Base-by-base conservation (phyloP, 2,113 vertebrate species). In the Boulengeromyrus knoepffleri region DNA sequence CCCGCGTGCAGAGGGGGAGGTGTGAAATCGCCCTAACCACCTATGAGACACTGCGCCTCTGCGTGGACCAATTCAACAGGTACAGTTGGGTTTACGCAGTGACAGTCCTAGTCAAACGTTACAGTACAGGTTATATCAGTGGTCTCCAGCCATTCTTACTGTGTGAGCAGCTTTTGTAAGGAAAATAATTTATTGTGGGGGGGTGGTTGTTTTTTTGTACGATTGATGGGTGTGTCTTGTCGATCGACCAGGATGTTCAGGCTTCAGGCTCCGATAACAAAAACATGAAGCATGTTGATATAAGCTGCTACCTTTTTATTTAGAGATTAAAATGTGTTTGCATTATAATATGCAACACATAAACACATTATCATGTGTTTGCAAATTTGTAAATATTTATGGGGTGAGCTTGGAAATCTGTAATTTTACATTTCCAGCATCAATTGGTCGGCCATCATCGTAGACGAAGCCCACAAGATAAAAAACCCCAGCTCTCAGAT, bases 401-500 rank as follows among this genome's bases (percentile, higher is more conserved):
- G 24, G 13, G 47, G 85, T 52, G 3, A 42, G 21, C 45, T 90
- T 36, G 56, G 1, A 83, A 45, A 46, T 53, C 7, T 21, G 10
- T 42, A 80, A 46, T 39, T 39, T 15, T 77, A 4, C 91, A 15
- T 7, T 27, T 2, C 4, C 93, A 99, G 99, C 90, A 91, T 98
- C 89, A 93, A 97, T 47, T 99, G 99, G 99, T 97, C 97, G 90
- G 98, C 97, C 92, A 93, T 99, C 80, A 95, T 99, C 92, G 97
- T 97, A 53, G 99, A 99, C 52, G 99, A 99, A 95, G 98, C 95
- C 24, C 99, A 99, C 21, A 98, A 97, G 95, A 97, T 99, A 92
- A 99, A 98, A 95, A 99, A 99, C 93, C 97, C 97, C 88, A 98
- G 96, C 88, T 96, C 98, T 66, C 97, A 97, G 92, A 96, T 99